These are phyloP conservation scores for Phalacrocorax pelagicus DNA, from an alignment of 2,113 vertebrate genomes.

Conservation along the genomic window DNA sequence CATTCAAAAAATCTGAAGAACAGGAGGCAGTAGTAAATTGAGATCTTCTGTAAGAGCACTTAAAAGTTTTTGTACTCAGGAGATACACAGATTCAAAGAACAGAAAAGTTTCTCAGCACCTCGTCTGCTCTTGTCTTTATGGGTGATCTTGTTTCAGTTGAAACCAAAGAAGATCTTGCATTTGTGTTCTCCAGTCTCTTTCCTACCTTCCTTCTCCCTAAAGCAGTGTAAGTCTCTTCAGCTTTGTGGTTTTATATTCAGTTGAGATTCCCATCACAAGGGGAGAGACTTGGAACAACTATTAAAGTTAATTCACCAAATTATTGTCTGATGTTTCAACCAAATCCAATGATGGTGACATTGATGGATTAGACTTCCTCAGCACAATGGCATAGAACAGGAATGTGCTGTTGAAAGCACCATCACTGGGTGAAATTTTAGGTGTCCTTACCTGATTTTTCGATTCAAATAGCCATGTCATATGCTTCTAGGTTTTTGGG, in stretches of 20 bases:
- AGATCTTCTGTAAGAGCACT: background rate
- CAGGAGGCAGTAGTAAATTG: background rate
- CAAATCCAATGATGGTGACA: background rate
- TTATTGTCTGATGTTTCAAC: background rate
- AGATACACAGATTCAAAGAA: background rate
- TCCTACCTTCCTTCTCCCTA: background rate
- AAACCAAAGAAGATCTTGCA: background rate
- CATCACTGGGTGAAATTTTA: background rate
- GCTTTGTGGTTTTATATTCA: background rate
- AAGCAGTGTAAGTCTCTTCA: background rate
- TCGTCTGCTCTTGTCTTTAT: background rate
- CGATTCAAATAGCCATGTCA: background rate
- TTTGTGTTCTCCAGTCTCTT: background rate
- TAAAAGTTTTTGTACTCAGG: background rate
- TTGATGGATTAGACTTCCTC: background rate
- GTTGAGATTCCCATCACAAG: background rate
- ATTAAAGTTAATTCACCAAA: background rate
- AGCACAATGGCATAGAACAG: background rate
- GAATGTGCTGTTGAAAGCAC: background rate
- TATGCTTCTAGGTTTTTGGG: background rate
- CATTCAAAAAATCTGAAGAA: background rate
- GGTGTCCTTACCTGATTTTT: background rate
- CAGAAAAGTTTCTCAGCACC: background rate
- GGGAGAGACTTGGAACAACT: background rate
- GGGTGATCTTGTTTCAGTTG: background rate